Conservation (phyloP, 2,113 vertebrate genomes). For the Pleuronectes platessa region DNA sequence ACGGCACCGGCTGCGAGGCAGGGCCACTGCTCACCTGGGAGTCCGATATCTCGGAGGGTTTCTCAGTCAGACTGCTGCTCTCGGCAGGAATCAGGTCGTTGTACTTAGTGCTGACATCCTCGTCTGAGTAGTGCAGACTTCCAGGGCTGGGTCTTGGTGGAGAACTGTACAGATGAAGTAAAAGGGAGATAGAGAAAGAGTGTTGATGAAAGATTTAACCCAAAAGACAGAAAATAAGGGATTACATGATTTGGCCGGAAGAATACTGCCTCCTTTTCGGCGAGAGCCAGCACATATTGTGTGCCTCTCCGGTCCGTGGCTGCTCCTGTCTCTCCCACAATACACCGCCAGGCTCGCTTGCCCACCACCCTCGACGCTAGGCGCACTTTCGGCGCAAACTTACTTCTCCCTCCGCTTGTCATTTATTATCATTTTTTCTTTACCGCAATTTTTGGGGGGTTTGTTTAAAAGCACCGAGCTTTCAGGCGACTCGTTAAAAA, state of each 20-base stretch:
- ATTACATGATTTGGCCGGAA: constrained; percentile 87
- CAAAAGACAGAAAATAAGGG: not conserved
- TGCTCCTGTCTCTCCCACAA: constrained; percentile 95
- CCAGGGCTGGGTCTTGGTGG: constrained; percentile 95
- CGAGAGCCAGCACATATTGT: constrained; percentile 96
- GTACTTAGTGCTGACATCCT: constrained; percentile 95
- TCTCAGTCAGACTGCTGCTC: constrained; percentile 98
- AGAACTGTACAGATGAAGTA: constrained; percentile 79
- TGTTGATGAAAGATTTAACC: constrained; percentile 4
- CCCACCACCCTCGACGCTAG: constrained; percentile 55
- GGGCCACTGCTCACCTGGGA: constrained; percentile 88
- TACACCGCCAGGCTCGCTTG: constrained; percentile 90
- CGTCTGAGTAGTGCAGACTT: constrained; percentile 97
- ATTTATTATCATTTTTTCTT: not conserved
- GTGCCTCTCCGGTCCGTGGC: constrained; percentile 86
- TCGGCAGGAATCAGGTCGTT: constrained; percentile 97
- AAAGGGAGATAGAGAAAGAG: not conserved
- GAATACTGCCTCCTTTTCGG: constrained; percentile 89
- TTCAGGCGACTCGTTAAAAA: not conserved
- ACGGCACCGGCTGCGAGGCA: constrained; percentile 3
- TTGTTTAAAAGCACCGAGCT: rapidly evolving
- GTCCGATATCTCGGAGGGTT: constrained; percentile 96
- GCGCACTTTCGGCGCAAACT: constrained; percentile 80
- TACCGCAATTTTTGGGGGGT: rapidly evolving
- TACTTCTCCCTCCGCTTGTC: not conserved